phyloP scores from a whole-genome alignment of 2,888 invertebrate species.

The Drosophila hamatofila region DNA sequence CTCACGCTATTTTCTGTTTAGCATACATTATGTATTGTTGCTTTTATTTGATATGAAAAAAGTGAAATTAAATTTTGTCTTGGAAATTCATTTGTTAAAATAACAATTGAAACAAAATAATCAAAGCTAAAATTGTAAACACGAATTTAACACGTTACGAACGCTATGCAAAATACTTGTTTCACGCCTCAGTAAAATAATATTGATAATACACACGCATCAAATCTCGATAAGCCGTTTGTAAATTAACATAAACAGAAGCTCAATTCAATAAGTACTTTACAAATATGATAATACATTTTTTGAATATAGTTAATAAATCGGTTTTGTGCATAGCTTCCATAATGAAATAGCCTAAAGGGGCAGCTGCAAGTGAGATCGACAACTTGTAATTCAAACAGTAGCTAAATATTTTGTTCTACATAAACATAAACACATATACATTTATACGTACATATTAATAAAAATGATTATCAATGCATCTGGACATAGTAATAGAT shows the following conservation, averaged over 20 bases:
- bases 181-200: constrained; percentile 36
- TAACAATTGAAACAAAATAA: constrained; percentile 11
- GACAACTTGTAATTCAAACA: constrained; percentile 7
- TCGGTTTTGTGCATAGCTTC: constrained; percentile 37
- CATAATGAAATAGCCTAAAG: constrained; percentile 15
- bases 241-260: constrained; percentile 29
- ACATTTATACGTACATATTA: constrained; percentile 53
- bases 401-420: constrained; percentile 41
- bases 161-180: constrained; percentile 56
- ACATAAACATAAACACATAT: constrained; percentile 25
- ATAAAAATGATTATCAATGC: constrained; percentile 48
- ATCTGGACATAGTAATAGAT: constrained; percentile 37
- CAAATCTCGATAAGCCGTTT: constrained; percentile 24
- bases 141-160: constrained; percentile 76
- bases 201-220: neutral
- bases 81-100: constrained; percentile 43
- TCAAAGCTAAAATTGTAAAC: constrained; percentile 42
- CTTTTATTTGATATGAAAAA: constrained; percentile 5
- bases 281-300: neutral
- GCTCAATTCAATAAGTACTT: constrained; percentile 36
- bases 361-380: constrained; percentile 6
- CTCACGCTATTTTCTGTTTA: neutral
- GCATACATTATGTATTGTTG: constrained; percentile 17
- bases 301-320: constrained; percentile 13
- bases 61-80: constrained; percentile 32